Evolutionary conservation across 2,113 vertebrate species (phyloP), one percentile per base, ranked within the genome.

Genomic region (Cathartes aura): DNA sequence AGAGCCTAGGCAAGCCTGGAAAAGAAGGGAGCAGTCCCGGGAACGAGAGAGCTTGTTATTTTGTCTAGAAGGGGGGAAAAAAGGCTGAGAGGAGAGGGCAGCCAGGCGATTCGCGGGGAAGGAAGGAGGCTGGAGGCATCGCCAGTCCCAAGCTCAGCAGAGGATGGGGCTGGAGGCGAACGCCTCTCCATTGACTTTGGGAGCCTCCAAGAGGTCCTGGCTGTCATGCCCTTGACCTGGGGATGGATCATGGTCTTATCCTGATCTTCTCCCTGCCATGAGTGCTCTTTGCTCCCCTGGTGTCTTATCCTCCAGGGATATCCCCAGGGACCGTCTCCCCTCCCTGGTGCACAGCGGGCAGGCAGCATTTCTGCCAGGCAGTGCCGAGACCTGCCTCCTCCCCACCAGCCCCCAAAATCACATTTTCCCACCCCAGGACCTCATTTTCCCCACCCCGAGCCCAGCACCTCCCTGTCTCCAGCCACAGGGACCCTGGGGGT

Each of bases 1-100:
- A 98, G 92, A 67, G 93, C 64, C 43, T 38, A 92, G 83, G 95
- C 92, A 95, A 96, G 94, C 95, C 96, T 96, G 90, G 91, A 96
- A 87, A 96, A 95, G 82, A 91, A 95, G 86, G 64, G 91, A 90
- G 48, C 94, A 50, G 91, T 12, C 89, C 67, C 30, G 5, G 87
- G 48, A 68, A 90, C 1, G 87, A 62, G 62, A 89, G 87, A 95
- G 66, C 86, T 90, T 97, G 89, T 89, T 84, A 76, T 92, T 97
- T 96, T 97, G 85, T 92, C 96, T 93, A 63, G 32, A 91, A 93
- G 26, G 3, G 11, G 48, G 64, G 32, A 2, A 29, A 36, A 38
- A 84, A 71, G 34, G 34, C 71, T 80, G 87, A 92, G 72, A 75
- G 62, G 72, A 76, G 62, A 9, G 36, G 79, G 40, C 2, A 1